These are phyloP conservation scores for Actinia tenebrosa DNA, from an alignment of 64 coral and sea anemone species.

Conservation along the genomic window DNA sequence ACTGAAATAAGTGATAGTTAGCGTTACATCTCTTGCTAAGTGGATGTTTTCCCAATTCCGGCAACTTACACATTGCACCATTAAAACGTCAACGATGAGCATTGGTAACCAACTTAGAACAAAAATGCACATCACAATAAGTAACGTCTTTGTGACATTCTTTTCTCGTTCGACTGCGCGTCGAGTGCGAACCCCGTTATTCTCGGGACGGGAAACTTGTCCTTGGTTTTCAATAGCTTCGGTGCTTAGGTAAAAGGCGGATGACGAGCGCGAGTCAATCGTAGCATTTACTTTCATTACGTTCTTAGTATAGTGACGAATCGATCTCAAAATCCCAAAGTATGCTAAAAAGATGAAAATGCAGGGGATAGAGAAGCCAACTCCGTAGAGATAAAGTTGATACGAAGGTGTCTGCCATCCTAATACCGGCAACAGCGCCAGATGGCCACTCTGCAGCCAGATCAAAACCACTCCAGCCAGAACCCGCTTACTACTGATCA, in stretches of 20 bases:
- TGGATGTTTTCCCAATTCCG: slow-evolving; percentile 15
- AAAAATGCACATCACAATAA: slow-evolving; percentile 23
- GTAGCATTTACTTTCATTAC: not conserved
- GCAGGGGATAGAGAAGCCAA: slow-evolving; percentile 26
- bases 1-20: slow-evolving; percentile 46
- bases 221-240: not conserved
- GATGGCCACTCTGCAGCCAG: slow-evolving; percentile 31
- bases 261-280: not conserved
- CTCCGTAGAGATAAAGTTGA: slow-evolving; percentile 49
- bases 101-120: slow-evolving; percentile 36
- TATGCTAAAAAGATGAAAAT: slow-evolving; percentile 29
- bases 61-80: slow-evolving; percentile 42
- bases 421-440: slow-evolving; percentile 23
- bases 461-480: slow-evolving; percentile 22
- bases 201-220: no score
- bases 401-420: slow-evolving; percentile 35
- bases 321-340: slow-evolving; percentile 9
- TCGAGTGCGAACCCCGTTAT: not conserved
- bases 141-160: slow-evolving; percentile 32
- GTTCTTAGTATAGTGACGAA: slow-evolving; percentile 10
- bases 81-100: slow-evolving; percentile 25
- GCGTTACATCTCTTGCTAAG: slow-evolving; percentile 26
- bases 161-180: slow-evolving; percentile 30
- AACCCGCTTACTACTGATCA: slow-evolving; percentile 5
- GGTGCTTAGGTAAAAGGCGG: not conserved